Conservation (phyloP, 2,113 vertebrate genomes). For the Anseranas semipalmata region DNA sequence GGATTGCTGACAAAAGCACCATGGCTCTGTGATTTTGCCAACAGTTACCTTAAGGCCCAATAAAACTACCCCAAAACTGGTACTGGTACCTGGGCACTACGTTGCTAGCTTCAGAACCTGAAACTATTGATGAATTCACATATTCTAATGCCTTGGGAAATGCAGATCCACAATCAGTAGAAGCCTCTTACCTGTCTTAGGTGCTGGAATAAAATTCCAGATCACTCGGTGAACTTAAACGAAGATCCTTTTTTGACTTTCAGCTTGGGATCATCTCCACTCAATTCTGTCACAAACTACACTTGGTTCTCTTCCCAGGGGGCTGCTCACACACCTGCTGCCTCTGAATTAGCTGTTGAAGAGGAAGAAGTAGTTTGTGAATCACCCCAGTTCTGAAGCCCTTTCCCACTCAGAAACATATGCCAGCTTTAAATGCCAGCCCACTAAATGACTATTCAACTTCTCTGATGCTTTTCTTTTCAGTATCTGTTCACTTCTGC, state of each 20-base stretch:
- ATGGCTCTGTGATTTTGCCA: neutral
- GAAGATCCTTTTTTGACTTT: constrained; percentile 10
- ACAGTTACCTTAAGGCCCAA: neutral
- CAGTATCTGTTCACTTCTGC: neutral
- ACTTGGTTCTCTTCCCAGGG: neutral
- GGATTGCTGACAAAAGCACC: neutral
- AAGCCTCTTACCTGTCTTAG: constrained; percentile 35
- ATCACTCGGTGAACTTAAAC: neutral
- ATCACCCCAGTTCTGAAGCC: neutral
- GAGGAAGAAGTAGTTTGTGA: constrained; percentile 26
- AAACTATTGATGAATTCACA: neutral
- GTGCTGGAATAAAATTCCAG: neutral
- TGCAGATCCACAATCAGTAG: neutral
- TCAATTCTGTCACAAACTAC: neutral
- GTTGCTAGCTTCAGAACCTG: neutral
- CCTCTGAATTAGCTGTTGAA: constrained; percentile 37
- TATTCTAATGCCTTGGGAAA: neutral
- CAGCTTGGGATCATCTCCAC: constrained; percentile 58
- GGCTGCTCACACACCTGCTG: constrained; percentile 6
- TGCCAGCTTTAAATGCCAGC: constrained; percentile 2
- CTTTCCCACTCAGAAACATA: constrained; percentile 20
- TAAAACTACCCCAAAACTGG: neutral
- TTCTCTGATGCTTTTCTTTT: constrained; percentile 28
- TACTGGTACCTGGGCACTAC: neutral
- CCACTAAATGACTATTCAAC: neutral